phyloP scores from a whole-genome alignment of 2,113 vertebrate species.

The Platichthys stellatus region DNA sequence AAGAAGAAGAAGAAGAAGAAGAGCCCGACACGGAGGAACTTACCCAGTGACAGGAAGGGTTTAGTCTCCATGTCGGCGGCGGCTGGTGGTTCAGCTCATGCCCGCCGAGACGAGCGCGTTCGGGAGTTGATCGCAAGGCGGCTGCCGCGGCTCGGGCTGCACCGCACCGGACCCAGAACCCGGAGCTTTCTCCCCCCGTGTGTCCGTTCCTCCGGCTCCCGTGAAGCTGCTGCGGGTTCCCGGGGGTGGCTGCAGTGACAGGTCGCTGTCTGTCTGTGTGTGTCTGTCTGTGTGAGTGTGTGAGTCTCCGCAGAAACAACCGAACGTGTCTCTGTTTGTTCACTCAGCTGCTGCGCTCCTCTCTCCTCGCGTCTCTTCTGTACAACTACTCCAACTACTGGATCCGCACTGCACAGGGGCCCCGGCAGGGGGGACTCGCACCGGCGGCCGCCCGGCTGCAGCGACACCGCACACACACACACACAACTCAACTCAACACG shows the following conservation, averaged over 20 bases:
- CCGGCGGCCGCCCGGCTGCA: conserved; percentile 61
- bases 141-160: not conserved
- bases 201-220: not conserved
- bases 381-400: conserved; percentile 83
- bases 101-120: conserved; percentile 80
- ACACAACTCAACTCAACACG: too few species aligned
- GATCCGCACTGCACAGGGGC: conserved; percentile 78
- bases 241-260: conserved; percentile 64
- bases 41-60: conserved; percentile 86
- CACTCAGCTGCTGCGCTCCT: conserved; percentile 61
- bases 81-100: conserved; percentile 82
- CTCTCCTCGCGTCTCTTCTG: conserved; percentile 36
- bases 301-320: conserved; percentile 66
- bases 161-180: not conserved
- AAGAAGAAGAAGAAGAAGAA: too few species aligned
- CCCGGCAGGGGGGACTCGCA: conserved; percentile 82
- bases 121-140: conserved; percentile 49
- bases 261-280: conserved; percentile 49
- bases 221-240: not conserved
- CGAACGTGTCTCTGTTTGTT: conserved; percentile 72
- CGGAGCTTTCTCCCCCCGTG: not conserved
- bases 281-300: not conserved
- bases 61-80: conserved; percentile 83
- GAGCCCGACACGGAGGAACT: conserved; percentile 59
- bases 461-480: conserved; percentile 47